These are phyloP conservation scores for Phalanger gymnotis DNA, from an alignment of 2,797 vertebrate genomes.

Conservation along the genomic window DNA sequence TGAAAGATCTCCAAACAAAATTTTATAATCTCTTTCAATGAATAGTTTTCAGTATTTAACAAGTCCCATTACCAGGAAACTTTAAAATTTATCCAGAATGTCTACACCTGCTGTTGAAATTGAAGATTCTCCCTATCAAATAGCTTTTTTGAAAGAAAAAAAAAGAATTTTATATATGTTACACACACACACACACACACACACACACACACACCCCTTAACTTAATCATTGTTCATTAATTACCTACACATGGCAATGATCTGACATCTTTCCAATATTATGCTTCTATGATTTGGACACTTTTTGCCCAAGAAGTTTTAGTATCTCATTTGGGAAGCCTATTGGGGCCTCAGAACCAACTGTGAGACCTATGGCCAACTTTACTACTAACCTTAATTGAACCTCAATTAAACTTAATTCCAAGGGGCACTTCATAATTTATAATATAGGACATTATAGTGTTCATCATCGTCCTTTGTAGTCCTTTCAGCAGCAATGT, in stretches of 20 bases:
- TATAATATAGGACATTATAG: not conserved
- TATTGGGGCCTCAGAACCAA: constrained; percentile 16
- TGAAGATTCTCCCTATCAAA: constrained; percentile 54
- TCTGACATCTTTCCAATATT: constrained; percentile 39
- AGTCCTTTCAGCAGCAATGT: not conserved
- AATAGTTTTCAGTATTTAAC: constrained; percentile 56
- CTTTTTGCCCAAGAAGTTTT: constrained; percentile 42
- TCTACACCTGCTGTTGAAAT: constrained; percentile 55
- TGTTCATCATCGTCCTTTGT: not conserved
- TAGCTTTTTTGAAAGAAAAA: constrained; percentile 18
- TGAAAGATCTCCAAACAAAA: constrained; percentile 49
- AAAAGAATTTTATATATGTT: too few relatives aligned
- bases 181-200: too few relatives aligned
- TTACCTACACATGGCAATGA: constrained; percentile 55
- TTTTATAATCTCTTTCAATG: constrained; percentile 41
- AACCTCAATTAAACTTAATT: not conserved
- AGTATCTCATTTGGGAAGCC: constrained; percentile 32
- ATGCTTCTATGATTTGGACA: constrained; percentile 45
- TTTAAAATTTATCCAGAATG: constrained; percentile 65
- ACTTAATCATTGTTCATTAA: constrained; percentile 28
- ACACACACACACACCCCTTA: constrained; percentile 8
- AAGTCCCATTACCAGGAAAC: constrained; percentile 39
- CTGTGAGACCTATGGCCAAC: not conserved
- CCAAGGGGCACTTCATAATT: not conserved
- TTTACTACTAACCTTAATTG: not conserved